Evolutionary conservation across 2,888 invertebrate species (phyloP).

Genomic region (Sphaerophoria rueppellii): DNA sequence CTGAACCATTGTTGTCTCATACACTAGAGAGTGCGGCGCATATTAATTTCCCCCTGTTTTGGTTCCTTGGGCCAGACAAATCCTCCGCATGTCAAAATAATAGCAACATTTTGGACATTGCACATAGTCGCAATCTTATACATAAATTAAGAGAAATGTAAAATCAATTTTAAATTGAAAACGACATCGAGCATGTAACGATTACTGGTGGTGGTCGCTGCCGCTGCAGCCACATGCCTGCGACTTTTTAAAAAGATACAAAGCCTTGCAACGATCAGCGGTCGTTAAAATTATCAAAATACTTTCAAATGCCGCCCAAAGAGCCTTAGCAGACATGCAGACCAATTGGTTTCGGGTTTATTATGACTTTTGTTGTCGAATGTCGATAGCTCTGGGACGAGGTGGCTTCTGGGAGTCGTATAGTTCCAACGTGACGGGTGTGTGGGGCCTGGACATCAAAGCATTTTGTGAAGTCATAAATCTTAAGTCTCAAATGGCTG

Average conservation of each 20-base stretch:
- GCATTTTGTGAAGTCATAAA: conserved; percentile 69
- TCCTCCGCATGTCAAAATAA: conserved; percentile 50
- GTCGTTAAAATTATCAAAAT: conserved; percentile 72
- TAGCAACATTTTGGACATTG: conserved; percentile 20
- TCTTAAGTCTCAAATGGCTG: conserved; percentile 64
- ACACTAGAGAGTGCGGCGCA: conserved; percentile 34
- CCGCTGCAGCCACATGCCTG: neutral
- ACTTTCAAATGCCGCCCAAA: conserved; percentile 72
- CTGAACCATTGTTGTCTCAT: conserved; percentile 6
- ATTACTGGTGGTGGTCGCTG: conserved; percentile 33
- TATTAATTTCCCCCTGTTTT: conserved; percentile 47
- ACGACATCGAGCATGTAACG: conserved; percentile 63
- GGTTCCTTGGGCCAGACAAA: conserved; percentile 33
- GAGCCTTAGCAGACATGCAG: conserved; percentile 52
- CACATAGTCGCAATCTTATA: conserved; percentile 34
- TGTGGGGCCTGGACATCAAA: conserved; percentile 44
- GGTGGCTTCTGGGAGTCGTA: conserved; percentile 33
- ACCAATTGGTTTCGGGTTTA: conserved; percentile 66
- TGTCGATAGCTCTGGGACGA: conserved; percentile 51
- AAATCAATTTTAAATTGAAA: conserved; percentile 70
- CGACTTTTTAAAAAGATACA: neutral
- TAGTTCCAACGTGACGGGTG: neutral
- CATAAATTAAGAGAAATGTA: conserved; percentile 71
- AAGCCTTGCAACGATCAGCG: conserved; percentile 34
- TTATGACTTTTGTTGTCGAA: conserved; percentile 62